Evolutionary conservation across 2,888 invertebrate genomes (phyloP), one percentile per base, ranked within the genome.

Genomic region (Hirtodrosophila cameraria): DNA sequence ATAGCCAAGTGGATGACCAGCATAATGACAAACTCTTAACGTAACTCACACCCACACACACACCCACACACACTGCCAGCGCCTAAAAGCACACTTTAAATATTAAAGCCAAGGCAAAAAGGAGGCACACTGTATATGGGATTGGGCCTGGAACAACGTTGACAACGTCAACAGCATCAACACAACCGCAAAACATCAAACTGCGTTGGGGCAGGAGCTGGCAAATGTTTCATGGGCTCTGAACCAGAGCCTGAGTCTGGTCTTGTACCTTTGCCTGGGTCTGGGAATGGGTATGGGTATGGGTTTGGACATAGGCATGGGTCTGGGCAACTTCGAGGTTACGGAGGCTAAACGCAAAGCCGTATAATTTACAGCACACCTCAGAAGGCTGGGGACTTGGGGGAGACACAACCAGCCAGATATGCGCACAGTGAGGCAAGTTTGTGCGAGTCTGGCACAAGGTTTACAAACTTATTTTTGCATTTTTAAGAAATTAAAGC

Each of bases 171-270:
- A 50, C 70, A 72, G 61, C 73, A 69, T 75, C 61, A 71, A 71
- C 72, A 58, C 59, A 85, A 86, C 80, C 87, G 63, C 87, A 80
- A 84, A 80, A 81, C 80, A 77, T 80, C 85, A 80, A 86, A 77
- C 82, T 81, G 59, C 50, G 53, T 64, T 74, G 64, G n/a, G n/a
- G n/a, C 50, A 41, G 41, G 38, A 50, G 25, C 31, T 13, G 41
- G 48, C n/a, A 53, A 45, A 58, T 58, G 48, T 12, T 42, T 38
- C 48, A 38, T 55, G 53, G 36, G 38, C 2, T 28, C 23, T 9
- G 16, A 9, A 15, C 27, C 16, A 13, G 13, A 2, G 7, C 18
- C 23, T 39, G 27, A 28, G 52, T 15, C 57, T 48, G 68, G 16
- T n/a, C n/a, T n/a, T n/a, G n/a, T n/a, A n/a, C n/a, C n/a, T n/a